A percentile compares a stretch with the other conserved stretches of the same genome.
Evolutionary conservation across 2,797 vertebrate genomes (phyloP).

Genomic region (Gallinago solitaria): DNA sequence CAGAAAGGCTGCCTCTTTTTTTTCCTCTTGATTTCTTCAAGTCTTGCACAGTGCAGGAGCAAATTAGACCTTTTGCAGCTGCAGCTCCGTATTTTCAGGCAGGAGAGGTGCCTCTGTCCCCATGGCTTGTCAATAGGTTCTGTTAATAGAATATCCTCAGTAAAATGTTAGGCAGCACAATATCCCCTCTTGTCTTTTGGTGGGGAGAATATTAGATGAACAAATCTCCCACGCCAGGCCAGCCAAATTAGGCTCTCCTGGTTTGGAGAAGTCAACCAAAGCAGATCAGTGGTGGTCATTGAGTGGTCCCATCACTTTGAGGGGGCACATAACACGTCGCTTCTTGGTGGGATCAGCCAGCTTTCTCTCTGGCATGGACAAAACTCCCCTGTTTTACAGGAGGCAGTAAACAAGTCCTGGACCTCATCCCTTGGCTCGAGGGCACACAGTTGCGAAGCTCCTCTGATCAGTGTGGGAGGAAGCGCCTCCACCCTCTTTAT

Average conservation of each 20-base stretch:
- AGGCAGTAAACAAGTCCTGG: conserved; percentile 44
- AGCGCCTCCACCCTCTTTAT: conserved; percentile 48
- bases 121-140: background rate
- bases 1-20: background rate
- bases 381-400: background rate
- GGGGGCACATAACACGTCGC: background rate
- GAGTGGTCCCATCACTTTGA: background rate
- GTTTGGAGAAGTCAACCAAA: background rate
- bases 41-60: background rate
- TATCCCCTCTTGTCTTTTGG: background rate
- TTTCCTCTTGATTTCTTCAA: background rate
- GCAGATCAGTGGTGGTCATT: background rate
- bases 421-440: conserved; percentile 55
- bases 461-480: conserved; percentile 66
- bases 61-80: background rate
- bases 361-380: background rate
- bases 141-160: background rate
- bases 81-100: background rate
- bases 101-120: background rate
- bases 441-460: conserved; percentile 42
- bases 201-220: background rate
- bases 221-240: background rate
- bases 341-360: background rate
- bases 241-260: background rate
- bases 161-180: background rate